Percentiles rank a stretch among this genome's conserved stretches.
Conservation (phyloP, 2,797 vertebrate genomes). For the Cirrhinus mrigala region DNA sequence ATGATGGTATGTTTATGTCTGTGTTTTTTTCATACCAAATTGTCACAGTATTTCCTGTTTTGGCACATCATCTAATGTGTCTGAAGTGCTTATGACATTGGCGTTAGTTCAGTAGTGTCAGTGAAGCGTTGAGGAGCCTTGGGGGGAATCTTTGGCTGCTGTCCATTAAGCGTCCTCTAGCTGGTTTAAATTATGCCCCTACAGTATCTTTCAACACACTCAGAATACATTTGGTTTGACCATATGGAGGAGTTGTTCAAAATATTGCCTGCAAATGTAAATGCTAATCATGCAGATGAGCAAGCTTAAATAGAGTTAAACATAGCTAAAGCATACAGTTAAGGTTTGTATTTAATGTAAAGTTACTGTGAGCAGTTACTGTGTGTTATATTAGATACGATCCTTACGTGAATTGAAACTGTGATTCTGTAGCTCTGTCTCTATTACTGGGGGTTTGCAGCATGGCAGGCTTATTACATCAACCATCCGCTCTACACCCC, state of each 20-base stretch:
- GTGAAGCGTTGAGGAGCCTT: conserved; percentile 9
- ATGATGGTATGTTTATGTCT: conserved; percentile 67
- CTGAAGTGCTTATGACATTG: conserved; percentile 24
- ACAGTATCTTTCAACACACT: conserved; percentile 27
- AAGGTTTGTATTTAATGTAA: neutral
- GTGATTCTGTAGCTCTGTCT: conserved; percentile 73
- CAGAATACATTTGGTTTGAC: conserved; percentile 10
- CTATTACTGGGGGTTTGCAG: conserved; percentile 82
- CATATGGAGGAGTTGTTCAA: conserved; percentile 8
- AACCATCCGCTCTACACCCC: conserved; percentile 83
- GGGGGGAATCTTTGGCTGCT: conserved; percentile 12
- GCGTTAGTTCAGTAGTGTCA: conserved; percentile 6
- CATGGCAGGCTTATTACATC: conserved; percentile 84
- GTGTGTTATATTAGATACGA: neutral
- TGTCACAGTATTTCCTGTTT: neutral
- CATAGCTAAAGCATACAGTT: neutral
- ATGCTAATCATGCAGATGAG: neutral
- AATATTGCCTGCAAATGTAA: conserved; percentile 12
- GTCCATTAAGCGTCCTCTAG: conserved; percentile 19
- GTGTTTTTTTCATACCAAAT: neutral
- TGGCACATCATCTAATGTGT: neutral
- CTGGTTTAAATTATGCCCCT: conserved; percentile 32
- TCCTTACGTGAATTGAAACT: neutral
- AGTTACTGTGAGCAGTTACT: neutral
- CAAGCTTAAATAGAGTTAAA: neutral